Evolutionary conservation across 2,113 vertebrate species (phyloP).

Genomic region (Tamias sibiricus): DNA sequence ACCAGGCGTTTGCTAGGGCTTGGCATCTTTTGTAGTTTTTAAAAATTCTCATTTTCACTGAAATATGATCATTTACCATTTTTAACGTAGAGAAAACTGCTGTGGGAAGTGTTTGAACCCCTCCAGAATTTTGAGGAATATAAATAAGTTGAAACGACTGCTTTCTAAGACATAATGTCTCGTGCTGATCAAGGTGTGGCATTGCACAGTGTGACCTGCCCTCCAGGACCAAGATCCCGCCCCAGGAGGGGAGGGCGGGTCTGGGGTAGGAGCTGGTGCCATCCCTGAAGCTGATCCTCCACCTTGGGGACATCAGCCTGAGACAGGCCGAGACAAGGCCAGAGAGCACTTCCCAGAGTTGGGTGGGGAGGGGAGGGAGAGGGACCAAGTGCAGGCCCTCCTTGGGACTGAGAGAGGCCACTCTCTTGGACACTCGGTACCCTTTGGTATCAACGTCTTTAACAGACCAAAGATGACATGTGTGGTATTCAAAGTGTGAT

Average conservation of each 20-base stretch:
- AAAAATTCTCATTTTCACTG: slow-evolving; percentile 31
- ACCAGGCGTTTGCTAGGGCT: background rate
- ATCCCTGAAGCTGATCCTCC: background rate
- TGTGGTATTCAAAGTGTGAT: background rate
- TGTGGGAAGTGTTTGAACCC: too few species aligned
- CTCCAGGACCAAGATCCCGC: too few species aligned
- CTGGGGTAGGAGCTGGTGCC: background rate
- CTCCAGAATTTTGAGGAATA: background rate
- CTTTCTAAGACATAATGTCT: background rate
- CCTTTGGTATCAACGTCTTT: background rate
- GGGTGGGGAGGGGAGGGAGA: background rate
- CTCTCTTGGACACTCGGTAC: background rate
- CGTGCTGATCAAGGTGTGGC: background rate
- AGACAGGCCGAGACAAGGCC: background rate
- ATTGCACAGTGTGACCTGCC: background rate
- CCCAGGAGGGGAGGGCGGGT: too few species aligned
- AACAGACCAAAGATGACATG: background rate
- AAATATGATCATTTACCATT: background rate
- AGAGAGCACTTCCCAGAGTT: background rate
- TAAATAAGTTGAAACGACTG: background rate
- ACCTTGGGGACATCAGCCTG: background rate
- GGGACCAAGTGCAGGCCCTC: too few species aligned
- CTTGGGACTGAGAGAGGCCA: too few species aligned
- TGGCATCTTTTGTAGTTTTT: background rate
- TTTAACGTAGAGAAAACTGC: background rate